phyloP scores from a whole-genome alignment of 2,888 invertebrate species.

The Helicoverpa assulta region DNA sequence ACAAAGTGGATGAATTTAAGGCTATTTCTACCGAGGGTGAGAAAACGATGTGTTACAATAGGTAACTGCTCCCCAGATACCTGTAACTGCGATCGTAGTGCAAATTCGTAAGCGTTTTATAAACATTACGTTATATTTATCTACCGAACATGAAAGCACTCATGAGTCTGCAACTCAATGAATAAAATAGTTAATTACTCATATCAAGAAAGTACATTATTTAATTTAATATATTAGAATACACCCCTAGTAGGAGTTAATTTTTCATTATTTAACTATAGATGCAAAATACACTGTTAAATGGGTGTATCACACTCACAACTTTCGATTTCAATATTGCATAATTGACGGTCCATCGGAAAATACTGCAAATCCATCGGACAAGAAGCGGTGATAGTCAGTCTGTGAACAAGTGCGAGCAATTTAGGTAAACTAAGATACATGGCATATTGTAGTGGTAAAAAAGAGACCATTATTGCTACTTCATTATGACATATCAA shows the following conservation, averaged over 20 bases:
- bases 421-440: slow-evolving; percentile 10
- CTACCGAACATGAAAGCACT: slow-evolving; percentile 73
- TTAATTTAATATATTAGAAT: neutral
- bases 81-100: slow-evolving; percentile 58
- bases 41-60: slow-evolving; percentile 52
- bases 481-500: neutral
- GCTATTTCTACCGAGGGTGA: slow-evolving; percentile 72
- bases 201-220: slow-evolving; percentile 22
- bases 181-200: slow-evolving; percentile 50
- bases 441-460: neutral
- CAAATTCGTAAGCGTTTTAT: slow-evolving; percentile 65
- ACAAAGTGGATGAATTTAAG: slow-evolving; percentile 67
- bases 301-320: slow-evolving; percentile 92
- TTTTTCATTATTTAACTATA: slow-evolving; percentile 44
- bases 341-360: slow-evolving; percentile 98
- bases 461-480: neutral
- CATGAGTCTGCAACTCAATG: slow-evolving; percentile 65
- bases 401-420: slow-evolving; percentile 86
- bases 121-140: slow-evolving; percentile 62
- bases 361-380: slow-evolving; percentile 99
- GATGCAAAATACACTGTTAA: slow-evolving; percentile 50
- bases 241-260: slow-evolving; percentile 35
- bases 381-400: slow-evolving; percentile 98
- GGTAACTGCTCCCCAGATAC: slow-evolving; percentile 52
- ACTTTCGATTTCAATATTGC: slow-evolving; percentile 98